phyloP scores from a whole-genome alignment of 2,888 invertebrate species.

The Pediacus dermestoides region DNA sequence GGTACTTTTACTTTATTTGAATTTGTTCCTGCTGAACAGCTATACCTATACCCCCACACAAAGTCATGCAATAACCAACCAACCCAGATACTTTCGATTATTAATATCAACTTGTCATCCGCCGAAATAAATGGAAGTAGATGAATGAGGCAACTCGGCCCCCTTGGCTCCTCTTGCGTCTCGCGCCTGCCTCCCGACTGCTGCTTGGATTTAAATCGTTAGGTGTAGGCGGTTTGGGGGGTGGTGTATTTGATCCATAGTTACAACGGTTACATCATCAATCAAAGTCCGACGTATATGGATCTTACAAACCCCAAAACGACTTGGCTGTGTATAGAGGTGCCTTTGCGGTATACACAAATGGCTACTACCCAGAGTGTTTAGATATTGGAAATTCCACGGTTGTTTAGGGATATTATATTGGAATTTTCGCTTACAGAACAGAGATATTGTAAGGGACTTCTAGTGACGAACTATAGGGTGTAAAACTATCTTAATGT shows the following conservation, averaged over 20 bases:
- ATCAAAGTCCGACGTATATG: conserved; percentile 29
- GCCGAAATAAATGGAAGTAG: conserved; percentile 8
- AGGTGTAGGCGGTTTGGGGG: conserved; percentile 11
- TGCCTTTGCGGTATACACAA: too few species aligned
- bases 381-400: too few species aligned
- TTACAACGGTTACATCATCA: conserved; percentile 24
- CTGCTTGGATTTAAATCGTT: conserved; percentile 17
- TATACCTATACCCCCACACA: not conserved
- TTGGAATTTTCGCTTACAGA: too few species aligned
- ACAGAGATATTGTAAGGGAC: too few species aligned
- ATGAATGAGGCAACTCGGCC: conserved; percentile 1
- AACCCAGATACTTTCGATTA: not conserved
- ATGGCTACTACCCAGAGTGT: too few species aligned
- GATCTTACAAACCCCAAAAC: conserved; percentile 26
- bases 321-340: too few species aligned
- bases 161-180: too few species aligned
- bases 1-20: too few species aligned
- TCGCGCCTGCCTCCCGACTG: not conserved
- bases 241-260: conserved; percentile 20
- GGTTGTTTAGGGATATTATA: too few species aligned
- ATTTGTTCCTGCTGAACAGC: too few species aligned
- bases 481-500: too few species aligned
- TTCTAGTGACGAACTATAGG: too few species aligned
- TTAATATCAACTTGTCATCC: not conserved
- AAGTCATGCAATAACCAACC: not conserved